Percentiles rank a stretch among this genome's conserved stretches.
These are phyloP conservation scores for Drosophila peninsularis DNA, from an alignment of 2,888 invertebrate species.

Conservation along the genomic window DNA sequence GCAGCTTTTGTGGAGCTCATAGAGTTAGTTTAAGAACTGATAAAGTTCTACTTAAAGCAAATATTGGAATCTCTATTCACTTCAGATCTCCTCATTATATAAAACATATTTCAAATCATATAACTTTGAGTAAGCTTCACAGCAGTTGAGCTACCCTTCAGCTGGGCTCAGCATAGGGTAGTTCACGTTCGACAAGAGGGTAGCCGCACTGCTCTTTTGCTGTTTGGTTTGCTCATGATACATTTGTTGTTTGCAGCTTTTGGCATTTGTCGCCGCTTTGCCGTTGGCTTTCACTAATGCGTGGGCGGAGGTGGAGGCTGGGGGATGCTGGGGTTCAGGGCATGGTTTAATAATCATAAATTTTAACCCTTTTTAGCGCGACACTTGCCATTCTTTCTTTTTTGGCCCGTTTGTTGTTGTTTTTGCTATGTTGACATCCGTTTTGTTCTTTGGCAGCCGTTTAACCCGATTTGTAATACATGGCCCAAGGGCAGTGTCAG, in stretches of 20 bases:
- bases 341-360: constrained; percentile 78
- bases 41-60: too few relatives aligned
- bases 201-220: constrained; percentile 1
- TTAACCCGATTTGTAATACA: constrained; percentile 66
- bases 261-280: constrained; percentile 50
- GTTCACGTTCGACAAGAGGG: constrained; percentile 4
- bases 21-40: too few relatives aligned
- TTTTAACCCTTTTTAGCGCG: constrained; percentile 73
- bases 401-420: constrained; percentile 23
- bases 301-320: not conserved
- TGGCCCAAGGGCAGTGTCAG: constrained; percentile 66
- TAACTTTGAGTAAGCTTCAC: too few relatives aligned
- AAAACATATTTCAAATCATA: too few relatives aligned
- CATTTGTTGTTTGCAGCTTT: constrained; percentile 56
- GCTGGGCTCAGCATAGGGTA: not conserved
- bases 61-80: too few relatives aligned
- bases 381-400: constrained; percentile 52
- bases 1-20: too few relatives aligned
- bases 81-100: too few relatives aligned
- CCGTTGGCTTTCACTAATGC: constrained; percentile 29
- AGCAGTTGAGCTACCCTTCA: not conserved
- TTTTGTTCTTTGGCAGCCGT: constrained; percentile 64
- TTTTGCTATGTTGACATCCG: constrained; percentile 69
- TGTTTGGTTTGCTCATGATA: constrained; percentile 36
- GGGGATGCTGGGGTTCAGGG: constrained; percentile 11